Percentiles rank a stretch among this genome's conserved stretches.
Evolutionary conservation across 2,113 vertebrate genomes (phyloP).

Genomic region (Tragelaphus buxtoni): DNA sequence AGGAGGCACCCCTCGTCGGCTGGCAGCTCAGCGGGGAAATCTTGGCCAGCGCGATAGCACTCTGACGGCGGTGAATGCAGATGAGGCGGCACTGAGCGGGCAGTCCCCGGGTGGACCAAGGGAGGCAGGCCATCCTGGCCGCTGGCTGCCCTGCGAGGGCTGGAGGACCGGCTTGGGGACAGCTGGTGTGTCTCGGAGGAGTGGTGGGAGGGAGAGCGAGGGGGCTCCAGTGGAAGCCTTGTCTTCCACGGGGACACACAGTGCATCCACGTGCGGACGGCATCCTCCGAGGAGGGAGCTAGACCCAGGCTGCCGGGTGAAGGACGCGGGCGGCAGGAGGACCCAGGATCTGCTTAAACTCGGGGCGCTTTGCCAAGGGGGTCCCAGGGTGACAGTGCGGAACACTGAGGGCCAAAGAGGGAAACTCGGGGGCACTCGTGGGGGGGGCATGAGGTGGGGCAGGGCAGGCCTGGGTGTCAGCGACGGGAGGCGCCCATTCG

Average conservation of each 20-base stretch:
- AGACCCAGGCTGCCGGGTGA: not conserved
- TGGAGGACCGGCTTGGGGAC: not conserved
- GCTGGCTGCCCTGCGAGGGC: not conserved
- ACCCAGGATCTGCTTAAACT: not conserved
- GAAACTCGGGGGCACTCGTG: not conserved
- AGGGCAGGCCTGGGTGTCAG: not conserved
- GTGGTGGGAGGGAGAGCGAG: rapidly evolving
- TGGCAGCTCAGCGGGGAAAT: rapidly evolving
- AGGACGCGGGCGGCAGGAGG: rapidly evolving
- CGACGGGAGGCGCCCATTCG: not conserved
- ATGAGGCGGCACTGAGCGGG: rapidly evolving
- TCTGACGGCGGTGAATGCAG: rapidly evolving
- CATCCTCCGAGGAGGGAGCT: not conserved
- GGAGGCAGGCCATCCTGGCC: not conserved
- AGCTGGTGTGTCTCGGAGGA: not conserved
- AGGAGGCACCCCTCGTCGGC: not conserved
- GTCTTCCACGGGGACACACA: not conserved
- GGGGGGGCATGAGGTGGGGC: not conserved
- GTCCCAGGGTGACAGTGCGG: not conserved
- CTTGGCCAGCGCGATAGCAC: rapidly evolving
- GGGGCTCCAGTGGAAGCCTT: not conserved
- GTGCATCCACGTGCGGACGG: rapidly evolving
- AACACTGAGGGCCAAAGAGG: not conserved
- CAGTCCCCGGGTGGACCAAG: rapidly evolving
- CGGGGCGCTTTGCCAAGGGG: not conserved